Base-by-base conservation (phyloP, 1,140 invertebrate genomes). In the Drosophila murphyi region DNA sequence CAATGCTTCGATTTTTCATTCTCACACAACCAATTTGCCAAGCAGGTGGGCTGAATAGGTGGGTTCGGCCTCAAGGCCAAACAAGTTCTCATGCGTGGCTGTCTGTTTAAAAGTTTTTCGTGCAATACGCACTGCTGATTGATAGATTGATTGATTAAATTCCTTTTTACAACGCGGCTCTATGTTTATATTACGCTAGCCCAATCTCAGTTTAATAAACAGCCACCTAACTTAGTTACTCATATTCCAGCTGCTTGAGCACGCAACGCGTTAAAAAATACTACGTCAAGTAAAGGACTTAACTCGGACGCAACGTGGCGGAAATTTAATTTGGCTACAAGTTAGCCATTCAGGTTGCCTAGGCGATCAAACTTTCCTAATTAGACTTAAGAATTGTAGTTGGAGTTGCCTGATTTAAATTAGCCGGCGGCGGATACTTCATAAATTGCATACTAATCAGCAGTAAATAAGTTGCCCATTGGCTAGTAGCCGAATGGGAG, bases 101-200 rank as follows among this genome's bases (percentile, higher is more conserved):
- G 32, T 7, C 51, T 61, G 52, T 50, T 47, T 55, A 50, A 50
- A 68, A 69, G 51, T 69, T 69, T 61, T 55, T 20, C 29, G 28
- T 68, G 73, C 34, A 54, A 50, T 83, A 71, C 67, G 51, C 69
- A 73, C 20, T 50, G 64, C 64, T 73, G 71, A 68, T 56, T 62
- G 82, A 72, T 75, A 65, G 73, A 82, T 74, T 80, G 83, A 88
- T 89, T 80, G 67, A 62, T 64, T 61, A 68, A 72, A 78, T 71
- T 75, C 35, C 10, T 47, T 55, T 83, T 76, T 71, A 63, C 57
- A 76, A 45, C 41, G 41, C 60, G 54, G 62, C 20, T 29, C 34
- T 39, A 34, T 37, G 72, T 64, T 61, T 45, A 65, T 61, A 57
- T 31, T 56, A 45, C 32, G 32, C 4, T 12, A 35, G 20, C 43